Base-by-base conservation (phyloP, 2,888 invertebrate species). In the Clepsis dumicolana region DNA sequence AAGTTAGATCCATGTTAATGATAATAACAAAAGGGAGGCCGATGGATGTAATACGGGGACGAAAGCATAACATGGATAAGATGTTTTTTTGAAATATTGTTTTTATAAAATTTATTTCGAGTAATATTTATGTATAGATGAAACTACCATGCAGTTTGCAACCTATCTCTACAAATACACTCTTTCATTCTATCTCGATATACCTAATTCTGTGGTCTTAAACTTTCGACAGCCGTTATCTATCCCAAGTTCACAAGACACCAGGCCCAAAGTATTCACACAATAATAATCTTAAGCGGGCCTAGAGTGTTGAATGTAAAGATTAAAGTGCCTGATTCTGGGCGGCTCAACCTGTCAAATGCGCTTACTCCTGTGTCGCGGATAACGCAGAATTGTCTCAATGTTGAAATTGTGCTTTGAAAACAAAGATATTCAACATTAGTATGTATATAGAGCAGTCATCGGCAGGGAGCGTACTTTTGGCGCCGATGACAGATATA, bases 321-420 rank as follows among this genome's bases (percentile, higher is more conserved):
- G 64, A 64, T 64, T 44, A 64, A 64, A 59, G n/a, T n/a, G 53
- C 59, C 66, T 38, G 32, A 66, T 66, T 66, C 38, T 54, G 25
- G 14, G 14, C 4, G 54, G 25, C 38, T 41, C 12, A 27, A 25
- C 8, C 27, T 50, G 50, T 63, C 67, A 67, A 67, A 67, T 29
- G 62, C 38, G 56, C 62, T 67, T 67, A 57, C 35, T 50, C 38
- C 29, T 44, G 18, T 56, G 21, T 35, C 29, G 32, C 2, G 52
- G 52, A 50, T 48, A 48, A 18, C 0, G 12, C 10, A 21, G 12
- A 18, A 2, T 5, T 21, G 21, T 48, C 18, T 21, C 8, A 48
- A 48, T 21, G 41, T 21, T 48, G 4, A 48, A 44, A 44, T 44
- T 44, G 44, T 48, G 21, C 21, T 48, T 48, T 48, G 21, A 21